These are phyloP conservation scores for Pachydiplax longipennis DNA, from an alignment of 2,888 invertebrate genomes.

Conservation along the genomic window DNA sequence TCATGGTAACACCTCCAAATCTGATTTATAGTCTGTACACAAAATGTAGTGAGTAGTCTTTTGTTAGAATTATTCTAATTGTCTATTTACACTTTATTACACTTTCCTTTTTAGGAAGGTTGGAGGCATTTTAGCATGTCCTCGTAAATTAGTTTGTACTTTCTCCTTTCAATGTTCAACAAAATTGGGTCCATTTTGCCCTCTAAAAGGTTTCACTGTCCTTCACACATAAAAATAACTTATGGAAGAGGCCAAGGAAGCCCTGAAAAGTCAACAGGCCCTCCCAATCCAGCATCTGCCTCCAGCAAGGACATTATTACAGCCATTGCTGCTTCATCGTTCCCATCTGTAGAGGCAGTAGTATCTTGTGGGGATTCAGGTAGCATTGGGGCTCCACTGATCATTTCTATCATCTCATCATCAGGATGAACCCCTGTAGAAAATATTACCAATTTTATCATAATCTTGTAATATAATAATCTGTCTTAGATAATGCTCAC, in stretches of 20 bases:
- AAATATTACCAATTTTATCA: neutral
- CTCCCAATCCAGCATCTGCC: constrained; percentile 87
- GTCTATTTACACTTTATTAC: constrained; percentile 1
- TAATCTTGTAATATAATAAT: neutral
- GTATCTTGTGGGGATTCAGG: constrained; percentile 60
- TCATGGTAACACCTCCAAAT: neutral
- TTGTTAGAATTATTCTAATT: neutral
- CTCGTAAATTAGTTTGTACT: neutral
- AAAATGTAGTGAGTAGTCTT: neutral
- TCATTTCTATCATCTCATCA: constrained; percentile 68
- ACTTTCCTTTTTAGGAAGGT: neutral
- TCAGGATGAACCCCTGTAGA: constrained; percentile 58
- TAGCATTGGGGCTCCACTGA: constrained; percentile 60
- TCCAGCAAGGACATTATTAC: constrained; percentile 90
- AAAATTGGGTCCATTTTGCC: neutral
- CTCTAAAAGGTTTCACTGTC: neutral
- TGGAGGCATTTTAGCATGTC: neutral
- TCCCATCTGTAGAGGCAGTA: constrained; percentile 70
- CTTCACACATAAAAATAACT: constrained; percentile 24
- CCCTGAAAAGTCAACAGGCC: constrained; percentile 85
- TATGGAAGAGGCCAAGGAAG: constrained; percentile 85
- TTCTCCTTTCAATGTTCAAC: neutral
- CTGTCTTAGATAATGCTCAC: neutral
- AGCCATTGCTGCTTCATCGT: constrained; percentile 90
- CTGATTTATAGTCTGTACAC: neutral